A percentile compares a stretch with the other conserved stretches of the same genome.
Conservation (phyloP, 2,888 invertebrate species). For the Thereva unica region DNA sequence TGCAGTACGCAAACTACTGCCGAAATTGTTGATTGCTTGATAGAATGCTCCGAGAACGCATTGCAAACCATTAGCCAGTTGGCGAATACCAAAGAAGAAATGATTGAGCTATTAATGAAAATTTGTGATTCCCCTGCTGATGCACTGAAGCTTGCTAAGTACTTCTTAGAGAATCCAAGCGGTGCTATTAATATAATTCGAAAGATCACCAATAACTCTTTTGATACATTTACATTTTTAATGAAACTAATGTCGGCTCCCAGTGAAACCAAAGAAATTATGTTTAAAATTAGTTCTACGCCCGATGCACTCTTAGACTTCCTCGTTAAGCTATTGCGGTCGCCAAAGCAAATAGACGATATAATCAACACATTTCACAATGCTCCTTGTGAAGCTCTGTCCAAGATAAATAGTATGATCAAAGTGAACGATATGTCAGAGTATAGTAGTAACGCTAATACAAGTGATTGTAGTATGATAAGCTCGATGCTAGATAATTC, state of each 20-base stretch:
- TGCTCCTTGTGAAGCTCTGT: slow-evolving; percentile 56
- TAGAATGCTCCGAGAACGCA: slow-evolving; percentile 54
- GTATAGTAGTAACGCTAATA: neutral
- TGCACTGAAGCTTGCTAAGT: slow-evolving; percentile 55
- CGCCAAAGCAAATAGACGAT: slow-evolving; percentile 57
- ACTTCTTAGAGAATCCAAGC: slow-evolving; percentile 56
- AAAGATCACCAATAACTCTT: slow-evolving; percentile 59
- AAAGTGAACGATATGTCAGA: slow-evolving; percentile 43
- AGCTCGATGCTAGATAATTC: slow-evolving; percentile 42
- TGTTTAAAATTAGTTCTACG: slow-evolving; percentile 57
- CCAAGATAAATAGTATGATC: slow-evolving; percentile 56
- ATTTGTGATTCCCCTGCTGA: slow-evolving; percentile 56
- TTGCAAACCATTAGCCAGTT: slow-evolving; percentile 55
- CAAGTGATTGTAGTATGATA: slow-evolving; percentile 39
- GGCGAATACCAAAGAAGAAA: slow-evolving; percentile 55
- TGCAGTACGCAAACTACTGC: slow-evolving; percentile 23
- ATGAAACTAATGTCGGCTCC: slow-evolving; percentile 59
- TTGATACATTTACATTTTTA: slow-evolving; percentile 58
- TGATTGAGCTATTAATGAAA: slow-evolving; percentile 53
- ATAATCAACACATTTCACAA: slow-evolving; percentile 59
- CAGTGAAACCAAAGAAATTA: slow-evolving; percentile 58
- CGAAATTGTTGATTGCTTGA: slow-evolving; percentile 55
- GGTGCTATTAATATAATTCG: slow-evolving; percentile 58
- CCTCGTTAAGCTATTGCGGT: slow-evolving; percentile 56
- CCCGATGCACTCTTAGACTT: slow-evolving; percentile 58